Evolutionary conservation across 2,888 invertebrate species (phyloP), one percentile per base, ranked within the genome.

Genomic region (Ormyrus rosae): DNA sequence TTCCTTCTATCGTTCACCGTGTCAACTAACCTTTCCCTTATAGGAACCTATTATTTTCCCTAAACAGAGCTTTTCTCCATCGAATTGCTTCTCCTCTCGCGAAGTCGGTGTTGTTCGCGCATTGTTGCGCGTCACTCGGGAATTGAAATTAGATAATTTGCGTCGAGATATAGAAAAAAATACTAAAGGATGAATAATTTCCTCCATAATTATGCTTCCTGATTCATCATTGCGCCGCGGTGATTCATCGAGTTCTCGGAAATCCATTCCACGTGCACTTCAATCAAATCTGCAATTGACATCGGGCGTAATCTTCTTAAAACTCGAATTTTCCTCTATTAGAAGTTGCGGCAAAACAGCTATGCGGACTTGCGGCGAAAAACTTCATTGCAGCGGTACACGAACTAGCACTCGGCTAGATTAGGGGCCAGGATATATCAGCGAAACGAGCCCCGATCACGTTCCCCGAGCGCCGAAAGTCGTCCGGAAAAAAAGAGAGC

Each of bases 401-500:
- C 64, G 50, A 74, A 60, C 63, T 61, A 63, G 61, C 60, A 56
- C 55, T 19, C 46, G 11, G 50, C 34, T 34, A 74, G 58, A 72
- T 72, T 72, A 55, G 71, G 50, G 48, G 51, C 34, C 34, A 53
- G 58, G 70, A 58, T 74, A 69, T 19, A 48, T 50, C n/a, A 51
- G 79, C 63, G 34, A 67, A 65, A 65, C 65, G 64, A 71, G 53
- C 65, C 5, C 5, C 63, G 71, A 48, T 60, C 55, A 61, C 75
- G 70, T 71, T 63, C 48, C 64, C n/a, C 50, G 70, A 56, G 69
- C 55, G 67, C 72, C 72, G 61, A 72, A 78, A 72, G 72, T 72
- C 61, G 61, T 72, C 46, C n/a, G 60, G 51, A 83, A 83, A 84
- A 85, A 86, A 13, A 13, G 13, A 86, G 34, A 34, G 34, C 34